Conservation (phyloP, 2,113 vertebrate species). For the Neofelis nebulosa region DNA sequence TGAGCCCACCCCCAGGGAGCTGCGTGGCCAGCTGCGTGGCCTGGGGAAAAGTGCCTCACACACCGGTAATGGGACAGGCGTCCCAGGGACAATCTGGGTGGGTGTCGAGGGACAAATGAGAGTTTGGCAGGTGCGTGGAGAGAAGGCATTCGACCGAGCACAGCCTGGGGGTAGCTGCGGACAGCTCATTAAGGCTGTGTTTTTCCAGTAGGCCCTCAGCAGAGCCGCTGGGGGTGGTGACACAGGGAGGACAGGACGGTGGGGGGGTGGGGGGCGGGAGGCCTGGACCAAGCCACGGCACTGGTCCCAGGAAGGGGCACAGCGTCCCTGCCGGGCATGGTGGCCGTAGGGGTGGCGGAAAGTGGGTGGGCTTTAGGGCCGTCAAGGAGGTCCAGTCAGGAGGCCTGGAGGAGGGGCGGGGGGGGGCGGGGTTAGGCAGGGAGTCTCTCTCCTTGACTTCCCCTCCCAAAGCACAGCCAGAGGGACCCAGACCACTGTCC, state of each 20-base stretch:
- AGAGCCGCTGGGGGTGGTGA: not conserved
- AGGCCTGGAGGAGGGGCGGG: not conserved
- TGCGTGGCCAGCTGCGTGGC: no score
- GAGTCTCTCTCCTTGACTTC: not conserved
- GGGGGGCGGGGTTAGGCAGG: not conserved
- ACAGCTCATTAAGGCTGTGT: accelerated
- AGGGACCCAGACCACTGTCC: not conserved
- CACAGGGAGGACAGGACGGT: no score
- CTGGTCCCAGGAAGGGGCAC: accelerated
- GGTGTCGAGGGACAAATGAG: not conserved
- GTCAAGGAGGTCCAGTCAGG: accelerated
- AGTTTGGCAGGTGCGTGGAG: not conserved
- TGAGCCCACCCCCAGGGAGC: not conserved
- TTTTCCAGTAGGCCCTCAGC: not conserved
- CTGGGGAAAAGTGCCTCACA: not conserved
- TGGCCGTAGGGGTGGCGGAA: not conserved
- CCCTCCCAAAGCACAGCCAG: no score
- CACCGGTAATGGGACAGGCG: no score
- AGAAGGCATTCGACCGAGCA: not conserved
- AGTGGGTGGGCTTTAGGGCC: no score
- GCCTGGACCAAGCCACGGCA: not conserved
- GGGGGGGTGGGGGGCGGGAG: not conserved
- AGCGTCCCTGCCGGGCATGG: accelerated
- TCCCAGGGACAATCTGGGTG: no score
- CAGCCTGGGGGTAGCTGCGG: not conserved